These are phyloP conservation scores for Centropyge bicolor DNA, from an alignment of 2,797 vertebrate genomes.

Conservation along the genomic window DNA sequence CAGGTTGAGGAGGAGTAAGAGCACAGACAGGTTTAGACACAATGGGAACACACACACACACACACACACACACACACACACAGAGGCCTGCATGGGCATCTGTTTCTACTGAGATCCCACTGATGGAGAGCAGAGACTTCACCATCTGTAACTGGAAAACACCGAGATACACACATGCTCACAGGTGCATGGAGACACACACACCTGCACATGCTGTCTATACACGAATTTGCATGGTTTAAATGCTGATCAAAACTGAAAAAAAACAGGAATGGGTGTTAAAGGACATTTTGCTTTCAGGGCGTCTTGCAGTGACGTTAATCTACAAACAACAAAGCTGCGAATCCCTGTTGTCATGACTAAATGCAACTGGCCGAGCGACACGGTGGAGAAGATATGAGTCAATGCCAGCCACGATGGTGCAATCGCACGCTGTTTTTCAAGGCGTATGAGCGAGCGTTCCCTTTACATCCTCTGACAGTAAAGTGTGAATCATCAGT, in stretches of 20 bases:
- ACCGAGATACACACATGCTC: constrained; percentile 7
- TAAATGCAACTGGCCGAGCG: constrained; percentile 48
- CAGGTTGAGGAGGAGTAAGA: constrained; percentile 72
- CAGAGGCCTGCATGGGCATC: constrained; percentile 57
- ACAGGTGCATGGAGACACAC: constrained; percentile 18
- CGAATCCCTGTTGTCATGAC: constrained; percentile 33
- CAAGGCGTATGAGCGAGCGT: constrained; percentile 58
- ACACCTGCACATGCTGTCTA: background rate
- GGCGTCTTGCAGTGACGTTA: background rate
- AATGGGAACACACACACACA: constrained; percentile 78
- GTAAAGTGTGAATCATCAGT: constrained; percentile 82
- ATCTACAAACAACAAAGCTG: constrained; percentile 11
- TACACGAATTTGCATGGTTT: background rate
- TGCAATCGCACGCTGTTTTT: constrained; percentile 57
- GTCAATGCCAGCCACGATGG: constrained; percentile 47
- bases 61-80: constrained; percentile 65
- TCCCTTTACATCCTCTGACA: constrained; percentile 77
- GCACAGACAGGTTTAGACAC: constrained; percentile 78
- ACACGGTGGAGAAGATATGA: constrained; percentile 50
- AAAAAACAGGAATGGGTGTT: background rate
- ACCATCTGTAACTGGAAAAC: constrained; percentile 58
- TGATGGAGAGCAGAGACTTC: constrained; percentile 65
- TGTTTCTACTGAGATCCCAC: constrained; percentile 64
- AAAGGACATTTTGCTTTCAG: background rate
- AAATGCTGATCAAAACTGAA: constrained; percentile 18